Evolutionary conservation across 1,140 invertebrate species (phyloP), one percentile per base, ranked within the genome.

Genomic region (Dendrolimus punctatus): DNA sequence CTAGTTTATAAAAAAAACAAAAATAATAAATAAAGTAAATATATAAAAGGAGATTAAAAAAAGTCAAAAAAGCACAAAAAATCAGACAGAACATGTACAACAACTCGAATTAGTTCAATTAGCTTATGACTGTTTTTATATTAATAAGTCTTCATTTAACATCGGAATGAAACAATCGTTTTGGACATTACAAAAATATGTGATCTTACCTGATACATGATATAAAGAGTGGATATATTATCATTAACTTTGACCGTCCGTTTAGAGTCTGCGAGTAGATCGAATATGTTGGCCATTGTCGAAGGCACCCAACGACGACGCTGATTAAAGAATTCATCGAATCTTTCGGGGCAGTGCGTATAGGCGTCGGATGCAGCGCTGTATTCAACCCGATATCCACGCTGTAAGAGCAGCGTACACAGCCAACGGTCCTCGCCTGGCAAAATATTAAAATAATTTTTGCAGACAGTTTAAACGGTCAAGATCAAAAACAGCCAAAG

Each of bases 361-460:
- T 98, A 97, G 37, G 98, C 97, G 76, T 99, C 98, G 7, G 96
- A 96, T 9, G 98, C 98, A 66, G 98, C 98, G 45, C 96, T 98
- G 79, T 99, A 99, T 87, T 99, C 98, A 10, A 99, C 97, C 48
- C 98, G 91, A 83, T 99, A 99, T 3, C 98, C 98, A 86, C 98
- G 90, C 86, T 99, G 96, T 23, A 99, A 84, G 0, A 99, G 86
- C 23, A 99, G 79, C 0, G 97, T 99, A 72, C 97, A 98, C 6
- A 99, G 88, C 97, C 97, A 99, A 75, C 96, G 91, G 89, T 98
- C 96, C 80, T 98, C 96, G n/a, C 93, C 89, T 90, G 47, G 58
- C 38, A 42, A 96, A 94, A 53, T 97, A 96, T 92, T 54, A 40
- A 70, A 53, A 37, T 37, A 6, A 6, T 44, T 43, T 23, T 23